A percentile compares a stretch with the other conserved stretches of the same genome.
These are phyloP conservation scores for Gymnosoma rotundatum DNA, from an alignment of 2,888 invertebrate species.

Conservation along the genomic window DNA sequence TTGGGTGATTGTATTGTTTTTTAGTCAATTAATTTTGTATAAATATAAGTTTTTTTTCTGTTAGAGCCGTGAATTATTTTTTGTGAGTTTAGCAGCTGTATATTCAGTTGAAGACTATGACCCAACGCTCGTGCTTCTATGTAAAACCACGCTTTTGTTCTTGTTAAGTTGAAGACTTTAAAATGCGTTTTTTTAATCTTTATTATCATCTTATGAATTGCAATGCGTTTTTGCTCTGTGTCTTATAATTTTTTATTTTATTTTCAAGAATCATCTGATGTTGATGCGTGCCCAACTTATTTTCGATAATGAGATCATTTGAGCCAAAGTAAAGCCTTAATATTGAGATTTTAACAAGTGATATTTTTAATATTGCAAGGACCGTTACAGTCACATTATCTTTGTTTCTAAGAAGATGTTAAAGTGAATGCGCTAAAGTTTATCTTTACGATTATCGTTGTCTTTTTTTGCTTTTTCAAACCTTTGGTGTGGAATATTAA, in stretches of 20 bases:
- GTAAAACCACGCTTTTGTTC: constrained; percentile 59
- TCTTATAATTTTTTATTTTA: constrained; percentile 15
- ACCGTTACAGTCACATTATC: constrained; percentile 48
- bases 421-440: constrained; percentile 14
- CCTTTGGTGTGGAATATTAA: not conserved
- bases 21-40: constrained; percentile 5
- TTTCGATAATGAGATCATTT: constrained; percentile 70
- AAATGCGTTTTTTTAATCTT: constrained; percentile 69
- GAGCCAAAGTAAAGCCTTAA: constrained; percentile 7
- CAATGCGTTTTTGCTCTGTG: constrained; percentile 61
- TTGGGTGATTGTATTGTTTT: constrained; percentile 14
- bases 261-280: constrained; percentile 31
- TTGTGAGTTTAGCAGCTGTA: constrained; percentile 16
- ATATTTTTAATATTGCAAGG: constrained; percentile 45
- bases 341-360: constrained; percentile 59
- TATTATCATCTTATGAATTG: constrained; percentile 65
- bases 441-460: constrained; percentile 62
- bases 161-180: constrained; percentile 76
- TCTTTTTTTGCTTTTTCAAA: not conserved
- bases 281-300: constrained; percentile 63
- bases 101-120: not conserved
- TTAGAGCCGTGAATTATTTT: constrained; percentile 66
- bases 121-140: constrained; percentile 34
- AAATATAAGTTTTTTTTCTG: not conserved
- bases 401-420: constrained; percentile 33